Evolutionary conservation across 92 coral and sea anemone species (phyloP).

Genomic region (Actinernus sp.): DNA sequence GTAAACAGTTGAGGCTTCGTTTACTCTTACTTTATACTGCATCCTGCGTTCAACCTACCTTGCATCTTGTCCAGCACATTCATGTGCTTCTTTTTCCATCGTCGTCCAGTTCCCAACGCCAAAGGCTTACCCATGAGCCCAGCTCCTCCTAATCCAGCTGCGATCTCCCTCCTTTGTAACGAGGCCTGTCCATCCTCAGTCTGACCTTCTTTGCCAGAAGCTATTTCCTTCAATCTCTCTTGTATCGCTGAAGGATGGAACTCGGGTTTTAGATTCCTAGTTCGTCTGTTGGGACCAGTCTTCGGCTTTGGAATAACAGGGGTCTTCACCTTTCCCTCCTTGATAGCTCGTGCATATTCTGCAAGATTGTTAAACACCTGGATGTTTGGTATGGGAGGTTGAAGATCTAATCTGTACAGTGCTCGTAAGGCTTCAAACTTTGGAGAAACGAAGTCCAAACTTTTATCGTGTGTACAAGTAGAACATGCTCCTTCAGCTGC

Average conservation of each 20-base stretch:
- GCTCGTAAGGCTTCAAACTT: slow-evolving; percentile 87
- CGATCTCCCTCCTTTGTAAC: neutral
- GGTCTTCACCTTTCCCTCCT: slow-evolving; percentile 70
- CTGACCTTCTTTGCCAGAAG: slow-evolving; percentile 5
- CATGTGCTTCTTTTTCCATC: slow-evolving; percentile 59
- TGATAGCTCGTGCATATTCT: slow-evolving; percentile 86
- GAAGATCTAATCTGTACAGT: slow-evolving; percentile 66
- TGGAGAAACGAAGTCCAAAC: slow-evolving; percentile 82
- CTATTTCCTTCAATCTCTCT: slow-evolving; percentile 35
- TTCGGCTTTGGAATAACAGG: neutral
- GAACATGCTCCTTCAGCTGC: slow-evolving; percentile 46
- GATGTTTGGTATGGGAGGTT: slow-evolving; percentile 91
- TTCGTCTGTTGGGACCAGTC: slow-evolving; percentile 31
- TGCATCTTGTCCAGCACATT: slow-evolving; percentile 93
- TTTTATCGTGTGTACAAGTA: slow-evolving; percentile 14
- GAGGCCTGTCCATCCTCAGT: slow-evolving; percentile 10
- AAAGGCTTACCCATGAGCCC: slow-evolving; percentile 12
- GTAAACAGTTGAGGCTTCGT: no score
- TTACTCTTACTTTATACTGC: no score
- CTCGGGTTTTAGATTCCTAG: slow-evolving; percentile 82
- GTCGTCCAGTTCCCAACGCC: slow-evolving; percentile 33
- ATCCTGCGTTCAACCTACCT: no score
- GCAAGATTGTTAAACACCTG: slow-evolving; percentile 85
- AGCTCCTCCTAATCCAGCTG: slow-evolving; percentile 1
- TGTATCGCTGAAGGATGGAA: slow-evolving; percentile 45